Evolutionary conservation across 2,113 vertebrate species (phyloP).

Genomic region (Murina feae): DNA sequence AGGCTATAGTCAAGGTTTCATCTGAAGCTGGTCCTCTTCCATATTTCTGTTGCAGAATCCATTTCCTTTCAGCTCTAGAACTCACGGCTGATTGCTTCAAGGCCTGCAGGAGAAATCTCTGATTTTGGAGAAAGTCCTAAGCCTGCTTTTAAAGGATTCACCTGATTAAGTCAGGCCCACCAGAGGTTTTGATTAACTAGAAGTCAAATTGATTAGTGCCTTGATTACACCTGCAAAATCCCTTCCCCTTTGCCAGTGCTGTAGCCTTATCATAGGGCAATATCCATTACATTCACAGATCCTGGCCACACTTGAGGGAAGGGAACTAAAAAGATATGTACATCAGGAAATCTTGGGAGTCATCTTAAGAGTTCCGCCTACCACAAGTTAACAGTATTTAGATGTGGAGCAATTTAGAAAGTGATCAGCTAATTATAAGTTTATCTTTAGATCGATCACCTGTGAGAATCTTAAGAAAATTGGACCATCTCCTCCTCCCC

Average conservation of each 20-base stretch:
- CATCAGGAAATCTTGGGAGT: background rate
- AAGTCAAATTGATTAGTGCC: background rate
- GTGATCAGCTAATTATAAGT: background rate
- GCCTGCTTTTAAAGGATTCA: background rate
- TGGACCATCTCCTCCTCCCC: background rate
- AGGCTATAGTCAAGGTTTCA: background rate
- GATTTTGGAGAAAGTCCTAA: background rate
- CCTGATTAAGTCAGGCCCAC: background rate
- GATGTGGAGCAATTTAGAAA: background rate
- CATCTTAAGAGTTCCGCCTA: background rate
- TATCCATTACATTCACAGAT: background rate
- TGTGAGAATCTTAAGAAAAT: background rate
- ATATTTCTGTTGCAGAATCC: background rate
- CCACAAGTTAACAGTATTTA: background rate
- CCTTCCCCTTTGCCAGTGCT: background rate
- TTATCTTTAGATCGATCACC: background rate
- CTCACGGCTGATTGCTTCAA: background rate
- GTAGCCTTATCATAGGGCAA: background rate
- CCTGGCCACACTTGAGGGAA: background rate
- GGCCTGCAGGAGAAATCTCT: background rate
- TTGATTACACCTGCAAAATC: conserved; percentile 11
- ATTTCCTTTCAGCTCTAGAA: conserved; percentile 1
- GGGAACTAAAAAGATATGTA: background rate
- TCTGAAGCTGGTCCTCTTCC: background rate
- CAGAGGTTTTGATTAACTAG: background rate